Conservation (phyloP, 2,113 vertebrate genomes). For the Chaetorhynchus papuensis region DNA sequence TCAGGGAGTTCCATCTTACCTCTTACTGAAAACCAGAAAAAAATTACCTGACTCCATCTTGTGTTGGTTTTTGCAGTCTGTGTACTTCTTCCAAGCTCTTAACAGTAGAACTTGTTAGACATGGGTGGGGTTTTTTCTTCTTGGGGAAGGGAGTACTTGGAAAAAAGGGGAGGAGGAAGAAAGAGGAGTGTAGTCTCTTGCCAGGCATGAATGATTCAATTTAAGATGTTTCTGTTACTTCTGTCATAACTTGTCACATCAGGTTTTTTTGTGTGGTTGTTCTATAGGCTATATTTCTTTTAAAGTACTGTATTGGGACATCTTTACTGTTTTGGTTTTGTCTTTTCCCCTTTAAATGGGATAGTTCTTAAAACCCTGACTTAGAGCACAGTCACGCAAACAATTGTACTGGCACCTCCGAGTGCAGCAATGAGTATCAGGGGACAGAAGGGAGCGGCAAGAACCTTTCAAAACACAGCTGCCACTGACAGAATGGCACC, state of each 20-base stretch:
- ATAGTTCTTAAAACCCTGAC: not conserved
- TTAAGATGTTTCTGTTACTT: not conserved
- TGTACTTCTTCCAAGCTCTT: not conserved
- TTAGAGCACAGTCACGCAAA: not conserved
- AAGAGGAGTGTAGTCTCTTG: not conserved
- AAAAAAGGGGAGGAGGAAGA: not conserved
- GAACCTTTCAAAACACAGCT: slow-evolving; percentile 16
- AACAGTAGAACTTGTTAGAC: not conserved
- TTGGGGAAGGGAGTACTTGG: not conserved
- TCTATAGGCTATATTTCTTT: not conserved
- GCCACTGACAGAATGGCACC: not conserved
- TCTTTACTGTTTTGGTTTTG: not conserved
- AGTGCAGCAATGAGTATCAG: not conserved
- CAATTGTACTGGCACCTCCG: slow-evolving; percentile 7
- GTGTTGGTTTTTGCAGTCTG: not conserved
- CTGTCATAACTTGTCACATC: not conserved
- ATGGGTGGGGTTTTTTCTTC: not conserved
- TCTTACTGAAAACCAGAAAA: not conserved
- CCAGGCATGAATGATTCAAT: not conserved
- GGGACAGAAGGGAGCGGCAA: not conserved
- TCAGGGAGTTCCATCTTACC: not conserved
- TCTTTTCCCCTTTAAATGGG: not conserved
- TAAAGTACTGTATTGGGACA: not conserved
- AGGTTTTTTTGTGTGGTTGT: not conserved
- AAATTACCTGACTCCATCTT: not conserved